A percentile compares a stretch with the other conserved stretches of the same genome.
phyloP scores from a whole-genome alignment of 2,888 invertebrate genomes.

The Junonia oenone region DNA sequence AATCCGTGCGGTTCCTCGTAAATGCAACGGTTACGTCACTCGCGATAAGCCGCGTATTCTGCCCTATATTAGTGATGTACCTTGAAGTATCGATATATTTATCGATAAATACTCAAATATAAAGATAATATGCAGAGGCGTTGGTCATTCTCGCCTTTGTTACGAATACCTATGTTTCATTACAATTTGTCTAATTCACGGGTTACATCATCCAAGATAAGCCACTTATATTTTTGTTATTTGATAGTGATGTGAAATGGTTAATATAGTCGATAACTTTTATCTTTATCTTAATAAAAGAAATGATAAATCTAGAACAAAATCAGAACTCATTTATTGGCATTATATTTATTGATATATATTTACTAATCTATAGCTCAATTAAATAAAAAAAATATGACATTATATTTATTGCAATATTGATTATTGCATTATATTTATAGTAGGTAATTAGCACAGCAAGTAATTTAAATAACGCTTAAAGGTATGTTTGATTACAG shows the following conservation, averaged over 20 bases:
- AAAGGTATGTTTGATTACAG: too few relatives aligned
- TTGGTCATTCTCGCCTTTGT: neutral
- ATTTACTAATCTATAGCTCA: neutral
- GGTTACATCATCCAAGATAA: slow-evolving; percentile 25
- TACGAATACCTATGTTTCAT: slow-evolving; percentile 8
- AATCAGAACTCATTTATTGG: too few relatives aligned
- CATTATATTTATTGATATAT: neutral
- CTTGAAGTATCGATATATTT: neutral
- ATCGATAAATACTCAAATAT: neutral
- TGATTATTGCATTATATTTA: neutral
- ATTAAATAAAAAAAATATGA: neutral
- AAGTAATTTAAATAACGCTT: too few relatives aligned
- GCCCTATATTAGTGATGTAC: slow-evolving; percentile 23
- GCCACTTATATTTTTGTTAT: slow-evolving; percentile 13
- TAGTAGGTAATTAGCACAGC: too few relatives aligned
- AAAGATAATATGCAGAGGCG: slow-evolving; percentile 2
- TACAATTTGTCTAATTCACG: slow-evolving; percentile 23
- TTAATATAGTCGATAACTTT: slow-evolving; percentile 18
- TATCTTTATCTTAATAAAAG: too few relatives aligned
- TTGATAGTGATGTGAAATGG: slow-evolving; percentile 11
- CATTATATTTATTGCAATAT: neutral
- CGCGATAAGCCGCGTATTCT: slow-evolving; percentile 44
- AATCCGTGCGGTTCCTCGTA: slow-evolving; percentile 42
- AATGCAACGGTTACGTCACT: slow-evolving; percentile 56
- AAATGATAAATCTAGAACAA: too few relatives aligned